phyloP scores from a whole-genome alignment of 2,888 invertebrate genomes.

The Trissoscelio sp. region DNA sequence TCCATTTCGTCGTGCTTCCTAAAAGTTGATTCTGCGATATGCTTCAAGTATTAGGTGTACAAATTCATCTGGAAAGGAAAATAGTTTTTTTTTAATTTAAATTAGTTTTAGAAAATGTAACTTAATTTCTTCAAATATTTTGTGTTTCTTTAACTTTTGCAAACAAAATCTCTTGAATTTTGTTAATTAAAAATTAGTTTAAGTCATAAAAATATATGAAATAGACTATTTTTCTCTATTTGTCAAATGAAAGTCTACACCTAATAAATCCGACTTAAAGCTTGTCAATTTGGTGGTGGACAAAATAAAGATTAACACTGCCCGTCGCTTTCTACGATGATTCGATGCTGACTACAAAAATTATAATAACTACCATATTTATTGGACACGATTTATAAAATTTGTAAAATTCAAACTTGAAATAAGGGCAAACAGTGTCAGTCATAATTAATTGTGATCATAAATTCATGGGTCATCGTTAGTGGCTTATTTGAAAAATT shows the following conservation, averaged over 20 bases:
- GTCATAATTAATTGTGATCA: background rate
- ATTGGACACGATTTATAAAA: background rate
- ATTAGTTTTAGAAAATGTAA: too few species aligned
- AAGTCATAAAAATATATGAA: too few species aligned
- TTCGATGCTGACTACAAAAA: slow-evolving; percentile 25
- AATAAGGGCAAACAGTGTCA: background rate
- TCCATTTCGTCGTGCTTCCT: slow-evolving; percentile 28
- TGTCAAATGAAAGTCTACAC: too few species aligned
- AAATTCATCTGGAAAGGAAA: too few species aligned
- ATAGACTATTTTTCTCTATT: too few species aligned
- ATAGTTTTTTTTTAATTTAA: too few species aligned
- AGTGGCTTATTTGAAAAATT: background rate
- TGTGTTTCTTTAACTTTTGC: too few species aligned
- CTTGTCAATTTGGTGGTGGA: slow-evolving; percentile 50
- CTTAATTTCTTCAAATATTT: too few species aligned
- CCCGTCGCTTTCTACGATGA: slow-evolving; percentile 48
- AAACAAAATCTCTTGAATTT: too few species aligned
- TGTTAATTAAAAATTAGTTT: too few species aligned
- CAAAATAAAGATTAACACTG: slow-evolving; percentile 41
- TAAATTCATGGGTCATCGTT: background rate
- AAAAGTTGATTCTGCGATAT: slow-evolving; percentile 26
- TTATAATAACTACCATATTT: slow-evolving; percentile 9
- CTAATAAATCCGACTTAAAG: slow-evolving; percentile 22
- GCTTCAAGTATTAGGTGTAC: too few species aligned
- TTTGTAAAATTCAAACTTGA: slow-evolving; percentile 16